phyloP scores from a whole-genome alignment of 2,888 invertebrate species.

The Cheilosia pagana region DNA sequence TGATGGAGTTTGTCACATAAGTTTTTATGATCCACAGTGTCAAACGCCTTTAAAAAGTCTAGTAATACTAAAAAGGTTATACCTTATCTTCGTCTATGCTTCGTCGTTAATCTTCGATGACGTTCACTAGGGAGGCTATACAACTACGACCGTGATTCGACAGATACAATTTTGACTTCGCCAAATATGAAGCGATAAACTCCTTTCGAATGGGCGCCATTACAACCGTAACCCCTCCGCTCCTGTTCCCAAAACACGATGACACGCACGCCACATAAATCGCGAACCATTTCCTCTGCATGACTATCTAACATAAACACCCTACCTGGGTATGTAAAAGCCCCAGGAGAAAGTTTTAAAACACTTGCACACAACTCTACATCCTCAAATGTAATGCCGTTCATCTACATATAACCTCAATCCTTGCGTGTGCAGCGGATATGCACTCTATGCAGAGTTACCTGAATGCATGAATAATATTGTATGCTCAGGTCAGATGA shows the following conservation, averaged over 20 bases:
- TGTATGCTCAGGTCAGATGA: constrained; percentile 64
- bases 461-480: constrained; percentile 71
- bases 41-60: too few relatives aligned
- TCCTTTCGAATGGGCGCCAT: not conserved
- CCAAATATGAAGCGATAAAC: not conserved
- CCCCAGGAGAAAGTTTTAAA: constrained; percentile 31
- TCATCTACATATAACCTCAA: constrained; percentile 66
- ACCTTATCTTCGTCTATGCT: too few relatives aligned
- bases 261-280: constrained; percentile 18
- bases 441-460: constrained; percentile 41
- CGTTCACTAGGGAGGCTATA: too few relatives aligned
- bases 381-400: constrained; percentile 43
- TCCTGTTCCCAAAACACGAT: constrained; percentile 12
- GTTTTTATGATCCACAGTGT: too few relatives aligned
- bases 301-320: constrained; percentile 33
- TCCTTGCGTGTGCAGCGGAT: constrained; percentile 39
- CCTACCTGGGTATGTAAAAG: constrained; percentile 4
- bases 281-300: constrained; percentile 19
- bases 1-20: too few relatives aligned
- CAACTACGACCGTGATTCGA: too few relatives aligned
- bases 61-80: too few relatives aligned
- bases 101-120: too few relatives aligned
- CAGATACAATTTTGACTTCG: too few relatives aligned
- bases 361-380: constrained; percentile 33
- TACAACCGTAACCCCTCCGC: not conserved